phyloP scores from a whole-genome alignment of 92 coral and sea anemone species.

The Porites cylindrica region DNA sequence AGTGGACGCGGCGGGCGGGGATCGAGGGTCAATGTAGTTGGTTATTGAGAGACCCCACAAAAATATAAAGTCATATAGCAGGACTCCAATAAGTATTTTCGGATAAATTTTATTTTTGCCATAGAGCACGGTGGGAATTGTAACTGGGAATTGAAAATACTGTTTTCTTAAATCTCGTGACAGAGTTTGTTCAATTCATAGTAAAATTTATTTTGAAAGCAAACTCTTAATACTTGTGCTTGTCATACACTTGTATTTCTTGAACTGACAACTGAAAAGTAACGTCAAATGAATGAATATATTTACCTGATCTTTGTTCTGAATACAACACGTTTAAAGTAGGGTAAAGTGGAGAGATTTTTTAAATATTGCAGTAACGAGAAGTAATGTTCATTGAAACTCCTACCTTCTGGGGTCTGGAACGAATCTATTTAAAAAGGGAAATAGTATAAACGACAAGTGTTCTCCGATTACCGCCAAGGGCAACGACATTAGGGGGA shows the following conservation, averaged over 20 bases:
- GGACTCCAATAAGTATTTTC: slow-evolving; percentile 1
- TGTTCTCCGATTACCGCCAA: slow-evolving; percentile 29
- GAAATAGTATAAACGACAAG: neutral
- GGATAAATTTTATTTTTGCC: slow-evolving; percentile 13
- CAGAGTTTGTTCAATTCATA: neutral
- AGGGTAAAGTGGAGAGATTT: no score
- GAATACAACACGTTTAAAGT: no score
- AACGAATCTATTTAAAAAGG: no score
- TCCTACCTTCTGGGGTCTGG: no score
- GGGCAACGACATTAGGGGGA: slow-evolving; percentile 40
- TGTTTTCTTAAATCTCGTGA: slow-evolving; percentile 6
- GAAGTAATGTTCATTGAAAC: no score
- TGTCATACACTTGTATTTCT: neutral
- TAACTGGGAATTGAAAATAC: neutral
- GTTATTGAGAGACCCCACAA: no score
- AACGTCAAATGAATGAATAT: neutral
- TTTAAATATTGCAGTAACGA: no score
- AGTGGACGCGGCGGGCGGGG: neutral
- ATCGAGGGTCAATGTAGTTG: neutral
- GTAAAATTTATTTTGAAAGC: neutral
- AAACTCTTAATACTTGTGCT: no score
- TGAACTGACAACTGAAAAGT: no score
- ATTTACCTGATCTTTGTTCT: no score
- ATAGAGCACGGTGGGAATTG: neutral
- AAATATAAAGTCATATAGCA: neutral